A percentile compares a stretch with the other conserved stretches of the same genome.
Conservation (phyloP, 1,140 invertebrate species). For the Trachymyrmex septentrionalis region DNA sequence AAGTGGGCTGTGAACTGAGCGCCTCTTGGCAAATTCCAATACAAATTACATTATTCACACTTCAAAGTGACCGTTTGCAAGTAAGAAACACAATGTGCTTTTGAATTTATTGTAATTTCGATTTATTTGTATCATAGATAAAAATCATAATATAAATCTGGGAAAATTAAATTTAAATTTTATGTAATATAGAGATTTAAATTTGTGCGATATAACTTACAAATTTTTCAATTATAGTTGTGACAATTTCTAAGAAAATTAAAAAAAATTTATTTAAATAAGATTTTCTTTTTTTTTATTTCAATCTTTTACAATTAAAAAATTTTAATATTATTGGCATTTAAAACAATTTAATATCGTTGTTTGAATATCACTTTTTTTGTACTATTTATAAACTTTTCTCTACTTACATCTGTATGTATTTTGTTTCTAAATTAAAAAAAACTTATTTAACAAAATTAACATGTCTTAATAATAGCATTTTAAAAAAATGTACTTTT, state of each 20-base stretch:
- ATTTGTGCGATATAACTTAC: background rate
- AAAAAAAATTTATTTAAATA: too few species aligned
- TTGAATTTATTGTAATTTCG: background rate
- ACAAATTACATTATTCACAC: slow-evolving; percentile 49
- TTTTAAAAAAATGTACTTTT: background rate
- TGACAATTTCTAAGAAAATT: too few species aligned
- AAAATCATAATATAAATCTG: background rate
- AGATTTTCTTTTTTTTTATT: too few species aligned
- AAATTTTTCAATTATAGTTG: background rate
- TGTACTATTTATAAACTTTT: background rate
- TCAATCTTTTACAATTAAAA: too few species aligned
- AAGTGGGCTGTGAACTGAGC: slow-evolving; percentile 40
- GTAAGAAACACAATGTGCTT: slow-evolving; percentile 28
- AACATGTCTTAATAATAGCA: background rate
- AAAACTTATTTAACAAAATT: background rate
- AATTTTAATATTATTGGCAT: too few species aligned
- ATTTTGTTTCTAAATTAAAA: too few species aligned
- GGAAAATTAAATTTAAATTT: background rate
- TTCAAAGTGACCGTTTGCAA: slow-evolving; percentile 55
- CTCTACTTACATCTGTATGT: background rate
- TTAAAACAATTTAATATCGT: too few species aligned
- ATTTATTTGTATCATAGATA: background rate
- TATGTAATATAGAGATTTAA: background rate
- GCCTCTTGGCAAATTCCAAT: slow-evolving; percentile 48
- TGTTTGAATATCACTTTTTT: too few species aligned